Conservation (phyloP, 2,797 vertebrate species). For the Kryptolebias ocellatus region DNA sequence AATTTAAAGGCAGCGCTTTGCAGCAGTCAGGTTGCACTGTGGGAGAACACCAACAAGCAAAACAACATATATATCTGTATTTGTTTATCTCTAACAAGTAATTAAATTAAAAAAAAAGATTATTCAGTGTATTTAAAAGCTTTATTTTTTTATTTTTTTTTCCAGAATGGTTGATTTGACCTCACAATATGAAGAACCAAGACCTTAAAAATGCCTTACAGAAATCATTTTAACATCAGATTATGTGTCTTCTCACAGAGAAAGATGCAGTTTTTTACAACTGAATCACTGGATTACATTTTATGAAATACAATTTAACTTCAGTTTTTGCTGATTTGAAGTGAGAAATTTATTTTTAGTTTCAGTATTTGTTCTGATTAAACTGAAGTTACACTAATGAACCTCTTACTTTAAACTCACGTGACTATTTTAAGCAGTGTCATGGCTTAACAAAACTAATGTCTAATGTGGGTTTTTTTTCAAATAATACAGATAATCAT, state of each 20-base stretch:
- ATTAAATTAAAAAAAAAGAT: no score
- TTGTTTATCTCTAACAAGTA: no score
- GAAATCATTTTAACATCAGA: neutral
- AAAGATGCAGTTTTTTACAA: slow-evolving; percentile 14
- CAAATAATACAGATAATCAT: neutral
- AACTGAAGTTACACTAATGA: slow-evolving; percentile 1
- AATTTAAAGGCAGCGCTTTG: neutral
- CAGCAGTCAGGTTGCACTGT: neutral
- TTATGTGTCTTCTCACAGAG: neutral
- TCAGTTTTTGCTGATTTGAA: neutral
- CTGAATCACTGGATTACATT: neutral
- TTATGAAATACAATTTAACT: neutral
- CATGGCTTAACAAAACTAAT: slow-evolving; percentile 7
- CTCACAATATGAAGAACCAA: slow-evolving; percentile 10
- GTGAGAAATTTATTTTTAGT: neutral
- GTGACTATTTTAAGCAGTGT: slow-evolving; percentile 9
- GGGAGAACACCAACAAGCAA: neutral
- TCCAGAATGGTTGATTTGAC: slow-evolving; percentile 24
- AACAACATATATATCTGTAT: no score
- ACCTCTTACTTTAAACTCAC: neutral
- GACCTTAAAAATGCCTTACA: slow-evolving; percentile 1
- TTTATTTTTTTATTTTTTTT: neutral
- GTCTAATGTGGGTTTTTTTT: neutral
- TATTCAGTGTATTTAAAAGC: slow-evolving; percentile 39
- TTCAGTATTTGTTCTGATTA: neutral